Evolutionary conservation across 64 coral and sea anemone genomes (phyloP).

Genomic region (Dendrophyllia cribrosa): DNA sequence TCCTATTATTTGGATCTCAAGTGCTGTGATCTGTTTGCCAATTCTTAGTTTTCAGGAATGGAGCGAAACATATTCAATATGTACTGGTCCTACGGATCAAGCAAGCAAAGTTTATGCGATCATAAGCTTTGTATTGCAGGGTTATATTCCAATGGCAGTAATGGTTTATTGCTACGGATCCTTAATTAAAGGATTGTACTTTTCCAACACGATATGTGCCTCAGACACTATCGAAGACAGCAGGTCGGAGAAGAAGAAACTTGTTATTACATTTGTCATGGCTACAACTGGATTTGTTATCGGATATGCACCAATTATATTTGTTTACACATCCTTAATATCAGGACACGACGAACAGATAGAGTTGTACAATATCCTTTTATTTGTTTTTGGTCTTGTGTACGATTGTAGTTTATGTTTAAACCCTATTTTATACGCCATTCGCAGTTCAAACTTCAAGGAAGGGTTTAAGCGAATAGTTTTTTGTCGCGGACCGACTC

Average conservation of each 20-base stretch:
- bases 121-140: background rate
- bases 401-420: background rate
- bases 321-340: background rate
- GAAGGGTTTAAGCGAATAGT: background rate
- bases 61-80: background rate
- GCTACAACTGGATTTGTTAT: background rate
- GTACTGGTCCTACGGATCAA: background rate
- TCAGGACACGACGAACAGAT: background rate
- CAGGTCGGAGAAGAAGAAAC: slow-evolving; percentile 33
- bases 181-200: slow-evolving; percentile 35
- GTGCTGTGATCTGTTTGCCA: background rate
- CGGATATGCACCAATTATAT: background rate
- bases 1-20: background rate
- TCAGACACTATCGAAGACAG: background rate
- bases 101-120: background rate
- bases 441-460: background rate
- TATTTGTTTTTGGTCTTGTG: no score
- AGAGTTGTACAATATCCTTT: no score
- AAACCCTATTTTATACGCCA: background rate
- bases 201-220: slow-evolving; percentile 23
- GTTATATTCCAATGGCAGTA: background rate
- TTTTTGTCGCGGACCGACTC: background rate
- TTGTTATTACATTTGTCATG: background rate
- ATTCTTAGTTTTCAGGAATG: background rate
- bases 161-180: slow-evolving; percentile 2